Evolutionary conservation across 2,113 vertebrate genomes (phyloP).

Genomic region (Podarcis raffonei): DNA sequence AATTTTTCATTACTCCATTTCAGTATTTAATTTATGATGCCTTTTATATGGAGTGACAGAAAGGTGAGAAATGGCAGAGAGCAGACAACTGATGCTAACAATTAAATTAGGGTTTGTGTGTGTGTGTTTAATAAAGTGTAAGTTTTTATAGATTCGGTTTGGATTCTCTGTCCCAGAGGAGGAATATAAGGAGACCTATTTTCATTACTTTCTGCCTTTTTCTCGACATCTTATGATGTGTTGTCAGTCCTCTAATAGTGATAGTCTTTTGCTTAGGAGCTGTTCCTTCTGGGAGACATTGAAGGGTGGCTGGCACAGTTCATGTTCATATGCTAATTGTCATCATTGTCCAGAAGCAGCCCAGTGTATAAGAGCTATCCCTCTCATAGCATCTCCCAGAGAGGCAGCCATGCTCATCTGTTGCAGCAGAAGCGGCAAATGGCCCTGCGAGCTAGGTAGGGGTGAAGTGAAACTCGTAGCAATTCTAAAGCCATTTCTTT

Average conservation of each 20-base stretch:
- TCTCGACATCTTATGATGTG: not conserved
- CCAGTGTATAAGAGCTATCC: not conserved
- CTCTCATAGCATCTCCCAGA: not conserved
- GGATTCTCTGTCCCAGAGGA: not conserved
- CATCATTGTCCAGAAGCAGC: not conserved
- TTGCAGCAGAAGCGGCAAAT: not conserved
- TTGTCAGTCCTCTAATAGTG: not conserved
- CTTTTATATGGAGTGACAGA: slow-evolving; percentile 11
- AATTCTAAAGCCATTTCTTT: not conserved
- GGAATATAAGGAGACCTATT: not conserved
- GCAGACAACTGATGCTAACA: not conserved
- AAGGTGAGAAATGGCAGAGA: slow-evolving; percentile 23
- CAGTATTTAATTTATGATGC: slow-evolving; percentile 35
- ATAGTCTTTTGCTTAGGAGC: not conserved
- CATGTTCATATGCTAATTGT: too few species aligned
- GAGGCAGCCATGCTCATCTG: not conserved
- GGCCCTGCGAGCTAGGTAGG: not conserved
- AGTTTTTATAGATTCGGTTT: not conserved
- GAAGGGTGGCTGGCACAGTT: not conserved
- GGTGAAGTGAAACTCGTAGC: not conserved
- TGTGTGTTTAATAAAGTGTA: not conserved
- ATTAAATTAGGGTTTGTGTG: slow-evolving; percentile 16
- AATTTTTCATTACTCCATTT: slow-evolving; percentile 39
- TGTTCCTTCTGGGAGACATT: not conserved
- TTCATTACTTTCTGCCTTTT: not conserved